Evolutionary conservation across 2,113 vertebrate species (phyloP).

Genomic region (Stercorarius parasiticus): DNA sequence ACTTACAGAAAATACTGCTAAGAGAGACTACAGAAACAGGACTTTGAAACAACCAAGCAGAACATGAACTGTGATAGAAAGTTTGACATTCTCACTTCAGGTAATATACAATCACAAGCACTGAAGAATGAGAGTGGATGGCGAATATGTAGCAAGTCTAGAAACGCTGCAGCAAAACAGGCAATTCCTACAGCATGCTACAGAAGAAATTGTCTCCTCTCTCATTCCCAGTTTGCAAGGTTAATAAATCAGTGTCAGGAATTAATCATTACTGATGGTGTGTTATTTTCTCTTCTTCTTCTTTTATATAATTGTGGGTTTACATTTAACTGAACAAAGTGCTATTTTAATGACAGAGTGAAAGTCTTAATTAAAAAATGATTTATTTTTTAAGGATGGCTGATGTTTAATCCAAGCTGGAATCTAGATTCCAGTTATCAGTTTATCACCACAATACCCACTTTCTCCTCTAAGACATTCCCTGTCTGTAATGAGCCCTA

Average conservation of each 20-base stretch:
- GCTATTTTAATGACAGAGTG: neutral
- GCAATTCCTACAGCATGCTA: fast-evolving
- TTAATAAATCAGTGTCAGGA: neutral
- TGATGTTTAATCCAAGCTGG: neutral
- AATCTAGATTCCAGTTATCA: neutral
- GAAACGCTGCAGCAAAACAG: neutral
- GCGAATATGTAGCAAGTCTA: neutral
- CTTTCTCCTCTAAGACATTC: neutral
- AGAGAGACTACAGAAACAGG: neutral
- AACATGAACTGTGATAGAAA: neutral
- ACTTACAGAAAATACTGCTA: neutral
- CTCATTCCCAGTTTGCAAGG: neutral
- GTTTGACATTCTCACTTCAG: neutral
- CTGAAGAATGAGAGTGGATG: neutral
- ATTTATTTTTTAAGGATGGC: neutral
- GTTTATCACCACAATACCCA: neutral
- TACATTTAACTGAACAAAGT: neutral
- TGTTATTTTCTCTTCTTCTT: neutral
- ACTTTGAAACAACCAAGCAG: neutral
- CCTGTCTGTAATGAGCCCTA: neutral
- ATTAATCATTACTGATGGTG: neutral
- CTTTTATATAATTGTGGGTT: neutral
- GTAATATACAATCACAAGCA: neutral
- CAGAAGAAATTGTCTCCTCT: neutral
- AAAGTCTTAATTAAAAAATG: neutral